A percentile compares a stretch with the other conserved stretches of the same genome.
Evolutionary conservation across 2,888 invertebrate genomes (phyloP).

Genomic region (Pseudococcus viburni): DNA sequence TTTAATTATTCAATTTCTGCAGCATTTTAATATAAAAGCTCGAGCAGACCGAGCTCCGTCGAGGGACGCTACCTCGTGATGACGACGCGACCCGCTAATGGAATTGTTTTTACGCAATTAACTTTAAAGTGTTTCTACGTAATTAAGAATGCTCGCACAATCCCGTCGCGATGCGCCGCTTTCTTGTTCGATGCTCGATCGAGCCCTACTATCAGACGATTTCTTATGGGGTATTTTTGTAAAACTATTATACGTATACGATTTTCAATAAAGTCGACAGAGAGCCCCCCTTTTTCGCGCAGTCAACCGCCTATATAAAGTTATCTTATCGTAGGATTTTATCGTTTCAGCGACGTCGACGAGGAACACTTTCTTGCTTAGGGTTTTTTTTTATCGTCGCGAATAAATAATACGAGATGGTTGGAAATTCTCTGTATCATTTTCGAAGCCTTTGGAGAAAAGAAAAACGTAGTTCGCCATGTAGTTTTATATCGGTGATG

Average conservation of each 20-base stretch:
- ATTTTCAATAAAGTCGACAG: neutral
- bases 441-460: neutral
- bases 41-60: neutral
- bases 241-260: neutral
- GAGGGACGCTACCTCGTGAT: too few relatives aligned
- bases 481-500: neutral
- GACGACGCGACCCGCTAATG: neutral
- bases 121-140: conserved; percentile 35
- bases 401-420: neutral
- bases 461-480: neutral
- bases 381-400: neutral
- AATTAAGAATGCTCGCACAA: conserved; percentile 18
- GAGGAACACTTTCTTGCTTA: neutral
- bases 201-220: neutral
- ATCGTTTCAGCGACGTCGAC: neutral
- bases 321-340: neutral
- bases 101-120: conserved; percentile 31
- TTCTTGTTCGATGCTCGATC: neutral
- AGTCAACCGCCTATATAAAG: neutral
- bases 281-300: too few relatives aligned
- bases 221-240: neutral
- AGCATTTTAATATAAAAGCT: conserved; percentile 2
- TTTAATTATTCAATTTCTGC: conserved; percentile 24
- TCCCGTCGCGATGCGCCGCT: neutral
- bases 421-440: neutral